These are phyloP conservation scores for Danio kyathit DNA, from an alignment of 2,797 vertebrate genomes.

Conservation along the genomic window DNA sequence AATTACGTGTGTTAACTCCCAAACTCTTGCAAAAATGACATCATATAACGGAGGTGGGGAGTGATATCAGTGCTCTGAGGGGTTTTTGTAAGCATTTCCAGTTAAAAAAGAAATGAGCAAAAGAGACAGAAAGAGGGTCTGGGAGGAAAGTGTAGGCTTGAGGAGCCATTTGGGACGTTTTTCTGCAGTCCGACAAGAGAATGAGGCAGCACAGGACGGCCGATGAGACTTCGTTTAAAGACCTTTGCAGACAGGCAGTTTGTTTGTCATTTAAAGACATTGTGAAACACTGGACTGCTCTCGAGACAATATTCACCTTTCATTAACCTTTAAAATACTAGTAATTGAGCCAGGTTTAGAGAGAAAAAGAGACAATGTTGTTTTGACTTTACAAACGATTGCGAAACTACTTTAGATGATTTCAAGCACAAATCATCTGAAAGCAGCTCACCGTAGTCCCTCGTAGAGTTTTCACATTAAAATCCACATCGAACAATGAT, in stretches of 20 bases:
- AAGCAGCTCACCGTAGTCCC: neutral
- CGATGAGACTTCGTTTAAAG: conserved; percentile 4
- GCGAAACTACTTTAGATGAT: conserved; percentile 2
- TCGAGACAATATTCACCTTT: neutral
- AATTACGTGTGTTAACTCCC: conserved; percentile 28
- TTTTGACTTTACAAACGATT: neutral
- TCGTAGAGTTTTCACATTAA: neutral
- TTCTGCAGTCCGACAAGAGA: conserved; percentile 23
- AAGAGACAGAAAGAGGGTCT: conserved; percentile 17
- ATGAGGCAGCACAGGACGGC: conserved; percentile 15
- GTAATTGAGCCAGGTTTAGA: neutral
- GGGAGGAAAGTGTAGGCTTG: neutral
- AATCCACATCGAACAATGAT: conserved; percentile 10
- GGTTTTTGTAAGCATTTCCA: neutral
- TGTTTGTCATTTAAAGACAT: neutral
- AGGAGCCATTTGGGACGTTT: conserved; percentile 1
- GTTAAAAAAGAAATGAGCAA: neutral
- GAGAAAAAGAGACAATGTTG: neutral
- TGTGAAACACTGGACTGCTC: neutral
- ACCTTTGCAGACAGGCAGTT: neutral
- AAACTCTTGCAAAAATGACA: conserved; percentile 25
- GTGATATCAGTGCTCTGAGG: conserved; percentile 23
- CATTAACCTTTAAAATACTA: neutral
- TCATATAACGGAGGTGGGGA: conserved; percentile 29
- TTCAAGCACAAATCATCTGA: neutral